Evolutionary conservation across 1,140 invertebrate genomes (phyloP).

Genomic region (Drosophila bipectinata): DNA sequence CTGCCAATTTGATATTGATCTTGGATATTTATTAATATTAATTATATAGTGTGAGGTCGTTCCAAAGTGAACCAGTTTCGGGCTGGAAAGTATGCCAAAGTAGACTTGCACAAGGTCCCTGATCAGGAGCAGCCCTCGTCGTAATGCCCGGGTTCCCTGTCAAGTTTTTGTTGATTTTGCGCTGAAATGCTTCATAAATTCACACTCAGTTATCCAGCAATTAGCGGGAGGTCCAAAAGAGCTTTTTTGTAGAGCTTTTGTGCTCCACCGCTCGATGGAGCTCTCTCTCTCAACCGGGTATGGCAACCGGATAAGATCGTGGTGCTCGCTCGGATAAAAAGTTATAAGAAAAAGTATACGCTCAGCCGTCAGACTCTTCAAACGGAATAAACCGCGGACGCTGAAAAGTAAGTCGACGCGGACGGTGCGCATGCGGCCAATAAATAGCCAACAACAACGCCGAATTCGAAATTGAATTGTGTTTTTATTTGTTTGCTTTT

Average conservation of each 20-base stretch:
- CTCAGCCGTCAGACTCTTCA: conserved; percentile 59
- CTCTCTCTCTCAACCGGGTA: not conserved
- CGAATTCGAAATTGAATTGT: conserved; percentile 43
- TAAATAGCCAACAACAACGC: conserved; percentile 29
- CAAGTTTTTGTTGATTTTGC: conserved; percentile 45
- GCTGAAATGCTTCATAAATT: conserved; percentile 54
- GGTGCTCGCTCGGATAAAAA: conserved; percentile 4
- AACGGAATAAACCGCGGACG: conserved; percentile 48
- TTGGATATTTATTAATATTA: conserved; percentile 41
- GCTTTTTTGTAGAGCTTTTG: conserved; percentile 3
- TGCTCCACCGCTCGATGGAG: conserved; percentile 25
- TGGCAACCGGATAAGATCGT: not conserved
- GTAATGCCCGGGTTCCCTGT: not conserved
- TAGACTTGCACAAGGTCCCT: conserved; percentile 55
- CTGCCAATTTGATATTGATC: conserved; percentile 15
- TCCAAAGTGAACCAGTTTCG: conserved; percentile 68
- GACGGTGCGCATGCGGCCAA: conserved; percentile 54
- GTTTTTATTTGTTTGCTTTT: conserved; percentile 57
- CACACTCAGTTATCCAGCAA: conserved; percentile 63
- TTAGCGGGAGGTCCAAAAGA: conserved; percentile 46
- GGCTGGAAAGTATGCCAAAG: conserved; percentile 34
- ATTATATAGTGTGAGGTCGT: conserved; percentile 56
- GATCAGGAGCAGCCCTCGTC: conserved; percentile 56
- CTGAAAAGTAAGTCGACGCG: conserved; percentile 22
- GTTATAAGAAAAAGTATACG: not conserved